Percentiles rank a stretch among this genome's conserved stretches.
Evolutionary conservation across 1,140 invertebrate species (phyloP).

Genomic region (Mactra quadrangularis): DNA sequence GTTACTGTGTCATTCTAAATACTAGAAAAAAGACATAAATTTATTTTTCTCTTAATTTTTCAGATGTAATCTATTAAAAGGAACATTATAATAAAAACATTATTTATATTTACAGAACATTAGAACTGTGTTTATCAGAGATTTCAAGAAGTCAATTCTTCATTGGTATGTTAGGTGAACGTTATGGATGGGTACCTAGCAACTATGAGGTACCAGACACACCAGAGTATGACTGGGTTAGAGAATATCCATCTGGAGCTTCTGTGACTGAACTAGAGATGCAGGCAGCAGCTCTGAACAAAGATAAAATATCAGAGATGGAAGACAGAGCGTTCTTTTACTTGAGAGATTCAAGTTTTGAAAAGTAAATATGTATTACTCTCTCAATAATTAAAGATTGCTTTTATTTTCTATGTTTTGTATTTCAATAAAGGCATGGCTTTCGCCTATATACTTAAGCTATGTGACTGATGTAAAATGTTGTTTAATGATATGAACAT

Average conservation of each 20-base stretch:
- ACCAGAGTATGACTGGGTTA: conserved; percentile 82
- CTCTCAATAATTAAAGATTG: background rate
- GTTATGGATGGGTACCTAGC: conserved; percentile 83
- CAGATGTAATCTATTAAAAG: too few relatives aligned
- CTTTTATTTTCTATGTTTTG: too few relatives aligned
- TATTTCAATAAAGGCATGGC: too few relatives aligned
- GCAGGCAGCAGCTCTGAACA: conserved; percentile 78
- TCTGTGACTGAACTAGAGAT: conserved; percentile 85
- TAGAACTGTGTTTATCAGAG: conserved; percentile 84
- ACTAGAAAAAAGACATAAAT: too few relatives aligned
- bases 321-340: conserved; percentile 82
- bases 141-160: conserved; percentile 83
- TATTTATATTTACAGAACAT: conserved; percentile 67
- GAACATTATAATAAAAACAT: too few relatives aligned
- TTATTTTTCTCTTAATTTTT: too few relatives aligned
- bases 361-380: conserved; percentile 67
- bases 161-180: conserved; percentile 84
- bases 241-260: conserved; percentile 78
- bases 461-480: too few relatives aligned
- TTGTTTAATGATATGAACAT: too few relatives aligned
- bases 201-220: conserved; percentile 76
- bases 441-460: too few relatives aligned
- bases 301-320: conserved; percentile 3
- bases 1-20: too few relatives aligned
- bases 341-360: conserved; percentile 79